Conservation (phyloP, 2,888 invertebrate species). For the Brachylomia viminalis region DNA sequence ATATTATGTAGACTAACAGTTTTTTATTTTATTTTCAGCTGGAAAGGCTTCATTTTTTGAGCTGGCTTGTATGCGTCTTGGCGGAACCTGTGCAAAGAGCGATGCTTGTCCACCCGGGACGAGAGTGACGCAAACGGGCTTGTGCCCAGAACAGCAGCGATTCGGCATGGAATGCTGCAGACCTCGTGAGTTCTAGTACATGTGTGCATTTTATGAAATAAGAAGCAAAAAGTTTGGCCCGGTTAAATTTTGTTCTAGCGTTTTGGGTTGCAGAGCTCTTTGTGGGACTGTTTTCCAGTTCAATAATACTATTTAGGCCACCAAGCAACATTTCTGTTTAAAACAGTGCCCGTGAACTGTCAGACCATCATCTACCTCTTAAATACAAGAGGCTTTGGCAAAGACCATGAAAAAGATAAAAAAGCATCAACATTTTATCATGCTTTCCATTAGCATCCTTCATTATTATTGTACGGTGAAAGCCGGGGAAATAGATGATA, state of each 20-base stretch:
- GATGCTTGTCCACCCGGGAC: slow-evolving; percentile 35
- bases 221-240: background rate
- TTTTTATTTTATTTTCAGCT: slow-evolving; percentile 15
- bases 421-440: background rate
- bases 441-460: background rate
- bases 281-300: background rate
- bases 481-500: background rate
- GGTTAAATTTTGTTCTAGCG: slow-evolving; percentile 11
- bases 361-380: background rate
- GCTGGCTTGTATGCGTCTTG: slow-evolving; percentile 50
- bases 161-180: slow-evolving; percentile 61
- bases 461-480: slow-evolving; percentile 5
- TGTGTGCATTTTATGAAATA: slow-evolving; percentile 14
- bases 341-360: background rate
- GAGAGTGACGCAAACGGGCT: slow-evolving; percentile 31
- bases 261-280: background rate
- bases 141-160: slow-evolving; percentile 60
- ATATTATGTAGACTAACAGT: too few species aligned
- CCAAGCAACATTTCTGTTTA: background rate
- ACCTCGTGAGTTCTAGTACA: slow-evolving; percentile 39
- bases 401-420: background rate
- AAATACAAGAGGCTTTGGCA: background rate
- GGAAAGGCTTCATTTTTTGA: slow-evolving; percentile 44
- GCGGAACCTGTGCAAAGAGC: slow-evolving; percentile 48
- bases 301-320: background rate